phyloP scores from a whole-genome alignment of 2,797 vertebrate species.

The Synaphobranchus kaupii region DNA sequence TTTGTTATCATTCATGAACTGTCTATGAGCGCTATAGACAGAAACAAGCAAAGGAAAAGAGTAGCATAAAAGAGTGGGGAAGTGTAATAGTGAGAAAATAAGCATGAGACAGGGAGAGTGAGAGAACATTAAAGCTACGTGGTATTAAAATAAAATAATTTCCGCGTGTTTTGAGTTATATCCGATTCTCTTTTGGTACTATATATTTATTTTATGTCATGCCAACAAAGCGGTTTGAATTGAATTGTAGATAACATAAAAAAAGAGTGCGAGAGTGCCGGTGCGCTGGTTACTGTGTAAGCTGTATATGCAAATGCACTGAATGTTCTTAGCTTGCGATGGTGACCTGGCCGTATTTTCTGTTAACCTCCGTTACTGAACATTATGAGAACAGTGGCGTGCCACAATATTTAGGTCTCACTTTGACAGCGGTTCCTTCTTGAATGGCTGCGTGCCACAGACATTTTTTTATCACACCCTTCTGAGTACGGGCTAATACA shows the following conservation, averaged over 20 bases:
- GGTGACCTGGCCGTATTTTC: slow-evolving; percentile 69
- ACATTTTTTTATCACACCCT: not conserved
- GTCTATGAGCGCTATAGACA: not conserved
- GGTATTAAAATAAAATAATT: not conserved
- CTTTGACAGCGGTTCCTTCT: slow-evolving; percentile 35
- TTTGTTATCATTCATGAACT: not conserved
- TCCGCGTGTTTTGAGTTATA: not conserved
- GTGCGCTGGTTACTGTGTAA: slow-evolving; percentile 56
- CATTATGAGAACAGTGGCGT: slow-evolving; percentile 72
- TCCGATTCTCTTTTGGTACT: not conserved
- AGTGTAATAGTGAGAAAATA: not conserved
- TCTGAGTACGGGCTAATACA: slow-evolving; percentile 72
- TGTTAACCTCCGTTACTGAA: slow-evolving; percentile 80
- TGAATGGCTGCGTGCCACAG: not conserved
- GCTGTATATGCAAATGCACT: slow-evolving; percentile 84
- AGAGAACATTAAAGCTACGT: not conserved
- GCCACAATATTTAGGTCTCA: slow-evolving; percentile 80
- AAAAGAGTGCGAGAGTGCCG: not conserved
- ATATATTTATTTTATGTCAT: not conserved
- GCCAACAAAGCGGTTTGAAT: not conserved
- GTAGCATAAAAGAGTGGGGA: not conserved
- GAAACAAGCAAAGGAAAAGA: not conserved
- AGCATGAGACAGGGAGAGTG: not conserved
- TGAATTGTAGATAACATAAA: not conserved
- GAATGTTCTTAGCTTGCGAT: slow-evolving; percentile 71